Conservation (phyloP, 2,888 invertebrate species). For the Merodon equestris region DNA sequence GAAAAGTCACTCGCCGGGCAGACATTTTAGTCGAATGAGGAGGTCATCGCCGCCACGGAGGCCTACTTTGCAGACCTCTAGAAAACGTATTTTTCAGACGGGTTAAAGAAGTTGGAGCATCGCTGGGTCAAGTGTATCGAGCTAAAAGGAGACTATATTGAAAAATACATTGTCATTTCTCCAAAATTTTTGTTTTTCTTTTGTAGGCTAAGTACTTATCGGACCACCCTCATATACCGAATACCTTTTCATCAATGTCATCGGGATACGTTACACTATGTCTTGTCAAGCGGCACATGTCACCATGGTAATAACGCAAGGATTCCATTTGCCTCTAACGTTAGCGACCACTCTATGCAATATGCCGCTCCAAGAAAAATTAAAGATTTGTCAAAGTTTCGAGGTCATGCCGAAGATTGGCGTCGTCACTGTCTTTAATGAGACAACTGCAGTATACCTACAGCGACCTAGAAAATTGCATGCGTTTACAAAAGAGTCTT, state of each 20-base stretch:
- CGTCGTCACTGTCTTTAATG: conserved; percentile 14
- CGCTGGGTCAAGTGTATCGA: too few relatives aligned
- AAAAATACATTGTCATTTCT: too few relatives aligned
- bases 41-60: too few relatives aligned
- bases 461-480: conserved; percentile 13
- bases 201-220: too few relatives aligned
- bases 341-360: not conserved
- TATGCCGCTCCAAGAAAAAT: conserved; percentile 20
- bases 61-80: too few relatives aligned
- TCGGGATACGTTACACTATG: conserved; percentile 8
- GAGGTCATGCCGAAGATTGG: conserved; percentile 13
- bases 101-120: too few relatives aligned
- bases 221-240: too few relatives aligned
- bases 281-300: not conserved
- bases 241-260: not conserved
- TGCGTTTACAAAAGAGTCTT: conserved; percentile 10
- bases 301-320: not conserved
- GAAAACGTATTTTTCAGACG: too few relatives aligned
- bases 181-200: too few relatives aligned
- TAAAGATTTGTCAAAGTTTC: conserved; percentile 16
- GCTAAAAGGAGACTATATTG: too few relatives aligned
- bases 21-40: too few relatives aligned
- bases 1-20: too few relatives aligned
- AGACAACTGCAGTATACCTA: conserved; percentile 20
- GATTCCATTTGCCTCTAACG: not conserved